These are phyloP conservation scores for Catocala nupta DNA, from an alignment of 2,888 invertebrate species.

Conservation along the genomic window DNA sequence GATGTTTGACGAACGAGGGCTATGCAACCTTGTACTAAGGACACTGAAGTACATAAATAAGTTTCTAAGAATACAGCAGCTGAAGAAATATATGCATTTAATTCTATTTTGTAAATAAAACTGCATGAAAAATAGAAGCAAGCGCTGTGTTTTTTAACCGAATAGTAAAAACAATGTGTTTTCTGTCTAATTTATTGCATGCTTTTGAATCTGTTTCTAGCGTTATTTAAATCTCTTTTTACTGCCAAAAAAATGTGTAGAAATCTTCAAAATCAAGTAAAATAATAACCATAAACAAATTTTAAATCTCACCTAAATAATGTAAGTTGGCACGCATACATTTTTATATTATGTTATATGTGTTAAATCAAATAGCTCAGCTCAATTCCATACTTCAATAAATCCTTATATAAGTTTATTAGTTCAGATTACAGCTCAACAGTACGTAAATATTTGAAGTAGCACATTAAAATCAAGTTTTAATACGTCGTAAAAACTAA, in stretches of 20 bases:
- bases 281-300: conserved; percentile 36
- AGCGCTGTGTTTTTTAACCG: too few species aligned
- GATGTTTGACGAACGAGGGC: too few species aligned
- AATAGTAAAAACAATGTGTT: too few species aligned
- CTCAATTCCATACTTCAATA: conserved; percentile 46
- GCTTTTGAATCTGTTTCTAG: too few species aligned
- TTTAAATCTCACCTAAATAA: conserved; percentile 33
- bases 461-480: conserved; percentile 75
- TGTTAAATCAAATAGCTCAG: conserved; percentile 42
- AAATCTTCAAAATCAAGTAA: conserved; percentile 32
- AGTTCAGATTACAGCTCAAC: conserved; percentile 63
- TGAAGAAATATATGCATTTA: too few species aligned
- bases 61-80: too few species aligned
- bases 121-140: too few species aligned
- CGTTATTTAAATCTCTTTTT: too few species aligned
- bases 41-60: too few species aligned
- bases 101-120: too few species aligned
- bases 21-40: too few species aligned
- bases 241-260: not conserved
- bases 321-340: conserved; percentile 30
- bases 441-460: conserved; percentile 76
- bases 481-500: conserved; percentile 77
- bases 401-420: conserved; percentile 59
- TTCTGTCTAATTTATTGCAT: too few species aligned
- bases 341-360: conserved; percentile 17